A percentile compares a stretch with the other conserved stretches of the same genome.
Conservation (phyloP, 1,140 invertebrate genomes). For the Microplitis demolitor region DNA sequence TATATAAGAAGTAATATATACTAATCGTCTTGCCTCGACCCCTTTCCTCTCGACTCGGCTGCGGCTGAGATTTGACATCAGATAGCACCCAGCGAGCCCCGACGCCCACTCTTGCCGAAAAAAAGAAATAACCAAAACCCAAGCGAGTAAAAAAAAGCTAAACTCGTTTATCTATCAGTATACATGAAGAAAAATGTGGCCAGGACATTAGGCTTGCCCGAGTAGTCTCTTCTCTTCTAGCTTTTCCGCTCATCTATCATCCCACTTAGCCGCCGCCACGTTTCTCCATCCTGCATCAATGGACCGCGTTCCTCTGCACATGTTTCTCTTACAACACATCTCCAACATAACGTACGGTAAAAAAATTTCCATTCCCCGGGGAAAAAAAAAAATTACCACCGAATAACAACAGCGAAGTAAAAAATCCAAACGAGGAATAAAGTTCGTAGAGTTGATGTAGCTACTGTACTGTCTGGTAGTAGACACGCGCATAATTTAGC, state of each 20-base stretch:
- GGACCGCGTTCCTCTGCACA: not conserved
- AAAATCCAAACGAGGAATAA: not conserved
- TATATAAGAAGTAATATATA: slow-evolving; percentile 1
- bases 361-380: not conserved
- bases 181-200: slow-evolving; percentile 24
- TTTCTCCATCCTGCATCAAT: not conserved
- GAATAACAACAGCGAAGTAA: not conserved
- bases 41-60: no score
- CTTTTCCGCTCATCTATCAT: slow-evolving; percentile 28
- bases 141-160: slow-evolving; percentile 8
- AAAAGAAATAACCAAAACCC: not conserved
- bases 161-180: slow-evolving; percentile 28
- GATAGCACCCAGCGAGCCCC: slow-evolving; percentile 21
- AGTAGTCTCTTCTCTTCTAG: slow-evolving; percentile 1
- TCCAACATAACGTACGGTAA: not conserved
- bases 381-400: not conserved
- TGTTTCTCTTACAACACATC: not conserved
- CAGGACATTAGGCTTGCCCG: slow-evolving; percentile 16
- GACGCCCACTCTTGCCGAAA: slow-evolving; percentile 23
- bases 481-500: slow-evolving; percentile 33
- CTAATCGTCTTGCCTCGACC: not conserved
- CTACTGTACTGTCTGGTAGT: slow-evolving; percentile 21
- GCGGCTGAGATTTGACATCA: no score
- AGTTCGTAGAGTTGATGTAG: slow-evolving; percentile 5
- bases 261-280: not conserved